Percentiles rank a stretch among this genome's conserved stretches.
Conservation (phyloP, 2,888 invertebrate genomes). For the Meganola albula region DNA sequence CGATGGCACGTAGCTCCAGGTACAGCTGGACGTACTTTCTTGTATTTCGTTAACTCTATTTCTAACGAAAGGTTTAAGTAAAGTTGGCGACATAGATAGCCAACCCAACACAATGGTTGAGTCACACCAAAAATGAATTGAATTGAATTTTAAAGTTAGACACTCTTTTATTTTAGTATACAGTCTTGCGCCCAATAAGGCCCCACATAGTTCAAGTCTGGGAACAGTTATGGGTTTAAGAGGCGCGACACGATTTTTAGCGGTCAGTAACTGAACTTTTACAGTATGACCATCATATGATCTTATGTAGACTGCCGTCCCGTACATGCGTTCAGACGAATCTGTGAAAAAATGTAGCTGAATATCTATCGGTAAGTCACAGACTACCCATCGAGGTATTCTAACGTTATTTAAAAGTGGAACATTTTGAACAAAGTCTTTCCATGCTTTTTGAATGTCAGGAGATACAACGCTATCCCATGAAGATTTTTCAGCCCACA, state of each 20-base stretch:
- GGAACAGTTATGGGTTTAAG: conserved; percentile 21
- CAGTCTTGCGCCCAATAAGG: conserved; percentile 13
- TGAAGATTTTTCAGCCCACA: conserved; percentile 20
- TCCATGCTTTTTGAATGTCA: conserved; percentile 8
- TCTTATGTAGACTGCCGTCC: too few species aligned
- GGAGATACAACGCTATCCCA: conserved; percentile 24
- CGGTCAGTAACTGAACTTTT: conserved; percentile 16
- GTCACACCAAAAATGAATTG: conserved; percentile 22
- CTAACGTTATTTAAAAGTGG: conserved; percentile 12
- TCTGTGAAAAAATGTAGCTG: conserved; percentile 28
- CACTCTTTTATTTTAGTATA: background rate
- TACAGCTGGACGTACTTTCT: conserved; percentile 14
- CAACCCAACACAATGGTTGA: conserved; percentile 27
- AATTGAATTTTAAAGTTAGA: background rate
- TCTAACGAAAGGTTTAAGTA: conserved; percentile 22
- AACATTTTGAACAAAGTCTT: conserved; percentile 6
- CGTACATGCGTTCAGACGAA: conserved; percentile 20
- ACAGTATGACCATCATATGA: conserved; percentile 4
- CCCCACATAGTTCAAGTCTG: conserved; percentile 28
- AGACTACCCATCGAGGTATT: conserved; percentile 20
- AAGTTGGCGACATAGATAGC: conserved; percentile 12
- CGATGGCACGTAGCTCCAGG: conserved; percentile 26
- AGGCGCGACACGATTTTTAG: conserved; percentile 23
- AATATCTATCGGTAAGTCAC: conserved; percentile 1
- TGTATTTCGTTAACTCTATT: conserved; percentile 28